Evolutionary conservation across 2,888 invertebrate genomes (phyloP).

Genomic region (Drosophila borborema): DNA sequence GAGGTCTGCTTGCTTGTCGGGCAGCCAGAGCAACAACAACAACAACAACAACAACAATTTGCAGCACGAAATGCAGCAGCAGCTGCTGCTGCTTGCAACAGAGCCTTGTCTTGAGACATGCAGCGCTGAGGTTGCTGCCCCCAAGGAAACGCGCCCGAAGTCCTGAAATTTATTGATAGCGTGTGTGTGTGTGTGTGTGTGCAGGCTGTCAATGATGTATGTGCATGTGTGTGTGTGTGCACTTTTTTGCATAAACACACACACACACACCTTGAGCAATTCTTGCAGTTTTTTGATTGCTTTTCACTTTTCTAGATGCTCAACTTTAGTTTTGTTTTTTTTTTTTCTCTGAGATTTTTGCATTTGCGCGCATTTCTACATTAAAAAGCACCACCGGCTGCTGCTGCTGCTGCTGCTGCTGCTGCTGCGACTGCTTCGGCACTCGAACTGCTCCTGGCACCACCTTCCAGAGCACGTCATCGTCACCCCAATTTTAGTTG

Average conservation of each 20-base stretch:
- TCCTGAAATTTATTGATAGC: constrained; percentile 53
- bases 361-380: constrained; percentile 79
- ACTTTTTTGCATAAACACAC: constrained; percentile 65
- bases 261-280: constrained; percentile 24
- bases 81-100: constrained; percentile 48
- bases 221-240: constrained; percentile 28
- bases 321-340: constrained; percentile 32
- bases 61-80: constrained; percentile 58
- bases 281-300: constrained; percentile 75
- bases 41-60: constrained; percentile 44
- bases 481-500: constrained; percentile 76
- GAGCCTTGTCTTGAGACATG: constrained; percentile 21
- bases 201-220: constrained; percentile 12
- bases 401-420: constrained; percentile 38
- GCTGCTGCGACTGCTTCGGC: constrained; percentile 32
- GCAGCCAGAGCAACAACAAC: constrained; percentile 17
- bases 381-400: constrained; percentile 73
- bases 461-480: constrained; percentile 60
- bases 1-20: constrained; percentile 30
- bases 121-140: constrained; percentile 58
- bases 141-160: constrained; percentile 53
- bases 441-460: constrained; percentile 30
- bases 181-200: constrained; percentile 22
- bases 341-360: constrained; percentile 59
- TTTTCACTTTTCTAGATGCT: constrained; percentile 56